A percentile compares a stretch with the other conserved stretches of the same genome.
Evolutionary conservation across 2,888 invertebrate species (phyloP).

Genomic region (Tetanocera ferruginea): DNA sequence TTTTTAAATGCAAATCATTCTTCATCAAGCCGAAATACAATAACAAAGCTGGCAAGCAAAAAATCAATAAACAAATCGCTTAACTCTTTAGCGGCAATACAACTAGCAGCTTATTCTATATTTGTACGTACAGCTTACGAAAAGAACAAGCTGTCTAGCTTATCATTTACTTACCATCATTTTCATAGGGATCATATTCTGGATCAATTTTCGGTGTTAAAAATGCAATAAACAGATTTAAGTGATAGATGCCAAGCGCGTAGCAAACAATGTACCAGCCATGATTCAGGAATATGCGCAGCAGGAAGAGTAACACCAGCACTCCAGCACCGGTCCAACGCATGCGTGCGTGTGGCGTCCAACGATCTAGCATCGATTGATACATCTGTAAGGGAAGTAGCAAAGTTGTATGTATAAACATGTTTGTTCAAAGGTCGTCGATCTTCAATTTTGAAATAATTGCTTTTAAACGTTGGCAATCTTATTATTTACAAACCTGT

Average conservation of each 20-base stretch:
- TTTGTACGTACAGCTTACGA: no score
- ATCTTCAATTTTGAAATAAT: neutral
- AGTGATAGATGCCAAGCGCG: constrained; percentile 98
- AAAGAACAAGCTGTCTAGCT: neutral
- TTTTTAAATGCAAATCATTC: no score
- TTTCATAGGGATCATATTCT: constrained; percentile 82
- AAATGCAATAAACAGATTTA: constrained; percentile 99
- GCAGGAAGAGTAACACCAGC: constrained; percentile 80
- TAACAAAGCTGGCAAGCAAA: neutral
- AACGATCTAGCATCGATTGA: constrained; percentile 87
- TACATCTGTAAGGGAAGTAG: constrained; percentile 70
- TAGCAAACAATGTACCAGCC: constrained; percentile 99
- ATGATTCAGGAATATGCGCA: constrained; percentile 89
- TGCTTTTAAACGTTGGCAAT: neutral
- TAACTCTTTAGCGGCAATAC: neutral
- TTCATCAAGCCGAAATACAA: no score
- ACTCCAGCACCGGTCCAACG: constrained; percentile 84
- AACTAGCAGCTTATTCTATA: neutral
- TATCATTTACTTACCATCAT: constrained; percentile 78
- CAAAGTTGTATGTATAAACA: constrained; percentile 1
- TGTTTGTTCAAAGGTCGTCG: neutral
- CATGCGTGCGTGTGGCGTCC: constrained; percentile 85
- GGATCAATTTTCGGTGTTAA: constrained; percentile 99
- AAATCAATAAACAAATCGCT: constrained; percentile 10
- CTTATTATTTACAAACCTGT: constrained; percentile 59